A percentile compares a stretch with the other conserved stretches of the same genome.
Evolutionary conservation across 2,888 invertebrate genomes (phyloP).

Genomic region (Tetropium fuscum): DNA sequence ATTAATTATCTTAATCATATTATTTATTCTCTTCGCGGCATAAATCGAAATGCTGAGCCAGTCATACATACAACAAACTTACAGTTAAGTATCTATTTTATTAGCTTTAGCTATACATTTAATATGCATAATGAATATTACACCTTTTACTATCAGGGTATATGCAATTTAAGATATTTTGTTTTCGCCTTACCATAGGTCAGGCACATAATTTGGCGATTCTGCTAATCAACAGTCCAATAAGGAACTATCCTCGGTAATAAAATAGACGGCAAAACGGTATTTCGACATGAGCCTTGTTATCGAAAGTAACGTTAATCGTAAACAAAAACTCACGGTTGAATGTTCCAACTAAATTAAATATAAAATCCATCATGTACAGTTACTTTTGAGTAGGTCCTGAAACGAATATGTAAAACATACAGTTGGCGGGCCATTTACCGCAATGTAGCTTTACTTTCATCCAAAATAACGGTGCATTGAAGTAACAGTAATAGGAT

Average conservation of each 20-base stretch:
- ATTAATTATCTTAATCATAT: too few species aligned
- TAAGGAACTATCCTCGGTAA: neutral
- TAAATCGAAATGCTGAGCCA: too few species aligned
- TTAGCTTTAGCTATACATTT: too few species aligned
- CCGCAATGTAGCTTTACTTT: conserved; percentile 53
- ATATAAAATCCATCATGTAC: conserved; percentile 24
- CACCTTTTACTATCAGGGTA: too few species aligned
- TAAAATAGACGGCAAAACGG: neutral
- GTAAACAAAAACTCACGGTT: conserved; percentile 20
- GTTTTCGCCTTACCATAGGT: conserved; percentile 13
- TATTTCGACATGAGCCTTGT: conserved; percentile 7
- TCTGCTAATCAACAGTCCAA: neutral
- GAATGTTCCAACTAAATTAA: conserved; percentile 23
- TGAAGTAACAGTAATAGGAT: conserved; percentile 47
- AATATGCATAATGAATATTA: too few species aligned
- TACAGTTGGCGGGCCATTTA: conserved; percentile 35
- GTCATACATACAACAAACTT: too few species aligned
- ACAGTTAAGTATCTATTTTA: too few species aligned
- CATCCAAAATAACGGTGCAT: conserved; percentile 48
- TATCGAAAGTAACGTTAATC: conserved; percentile 19
- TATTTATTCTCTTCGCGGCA: too few species aligned
- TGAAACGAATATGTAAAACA: conserved; percentile 42
- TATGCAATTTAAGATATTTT: too few species aligned
- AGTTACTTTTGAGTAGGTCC: conserved; percentile 39
- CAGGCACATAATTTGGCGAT: neutral